Conservation (phyloP, 1,140 invertebrate species). For the Medauroidea extradentata region DNA sequence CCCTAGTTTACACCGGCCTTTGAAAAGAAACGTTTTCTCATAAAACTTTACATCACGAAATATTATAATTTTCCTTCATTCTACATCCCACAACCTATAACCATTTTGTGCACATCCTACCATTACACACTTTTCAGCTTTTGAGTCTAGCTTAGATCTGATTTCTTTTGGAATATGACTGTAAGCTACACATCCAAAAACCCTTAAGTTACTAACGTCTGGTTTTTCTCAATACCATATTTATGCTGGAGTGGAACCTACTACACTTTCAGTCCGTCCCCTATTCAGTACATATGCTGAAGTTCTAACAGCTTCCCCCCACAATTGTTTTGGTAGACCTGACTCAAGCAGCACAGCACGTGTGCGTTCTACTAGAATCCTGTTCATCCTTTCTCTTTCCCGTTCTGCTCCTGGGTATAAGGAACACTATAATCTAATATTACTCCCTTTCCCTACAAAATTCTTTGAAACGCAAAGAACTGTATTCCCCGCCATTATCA, state of each 20-base stretch:
- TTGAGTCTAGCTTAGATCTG: slow-evolving; percentile 11
- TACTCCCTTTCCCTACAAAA: slow-evolving; percentile 15
- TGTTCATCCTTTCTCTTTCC: neutral
- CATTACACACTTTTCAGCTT: slow-evolving; percentile 10
- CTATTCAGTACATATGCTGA: neutral
- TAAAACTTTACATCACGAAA: slow-evolving; percentile 9
- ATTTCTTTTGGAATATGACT: slow-evolving; percentile 17
- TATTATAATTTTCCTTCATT: neutral
- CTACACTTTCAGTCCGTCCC: neutral
- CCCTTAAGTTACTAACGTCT: slow-evolving; percentile 15
- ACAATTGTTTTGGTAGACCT: neutral
- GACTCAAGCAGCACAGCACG: neutral
- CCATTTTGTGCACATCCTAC: slow-evolving; percentile 15
- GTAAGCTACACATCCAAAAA: slow-evolving; percentile 19
- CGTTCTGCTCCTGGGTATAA: neutral
- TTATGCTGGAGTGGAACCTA: neutral
- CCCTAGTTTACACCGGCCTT: neutral
- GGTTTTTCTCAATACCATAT: slow-evolving; percentile 11
- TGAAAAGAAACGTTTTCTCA: slow-evolving; percentile 6
- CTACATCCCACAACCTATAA: slow-evolving; percentile 11
- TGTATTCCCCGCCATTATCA: slow-evolving; percentile 25
- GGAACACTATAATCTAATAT: slow-evolving; percentile 5
- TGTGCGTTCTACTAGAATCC: neutral
- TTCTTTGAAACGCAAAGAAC: slow-evolving; percentile 3
- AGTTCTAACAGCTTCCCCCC: neutral